Base-by-base conservation (phyloP, 2,888 invertebrate species). In the Pterostichus madidus region DNA sequence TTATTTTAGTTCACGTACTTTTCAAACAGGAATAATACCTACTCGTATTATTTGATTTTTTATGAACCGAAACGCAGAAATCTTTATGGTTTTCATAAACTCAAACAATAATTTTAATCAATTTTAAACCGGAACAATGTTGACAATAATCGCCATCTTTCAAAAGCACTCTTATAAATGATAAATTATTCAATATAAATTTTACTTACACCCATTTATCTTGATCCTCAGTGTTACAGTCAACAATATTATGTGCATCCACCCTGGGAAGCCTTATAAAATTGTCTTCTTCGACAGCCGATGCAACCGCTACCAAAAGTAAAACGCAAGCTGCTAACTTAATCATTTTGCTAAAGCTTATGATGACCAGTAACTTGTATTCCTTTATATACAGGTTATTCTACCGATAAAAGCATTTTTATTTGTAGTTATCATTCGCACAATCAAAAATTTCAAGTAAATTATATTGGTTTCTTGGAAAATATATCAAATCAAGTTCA, bases 341-440 rank as follows among this genome's bases (percentile, higher is more conserved):
- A 56, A 13, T 10, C 56, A 56, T 56, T 8, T 56, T 61, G 11
- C 3, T 56, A 24, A 8, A 39, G 10, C 17, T 7, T 71, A 17
- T 44, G 17, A 44, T 44, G 13, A 71, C 17, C 17, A 0, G 13
- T 49, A 17, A 39, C 8, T 71, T 15, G 5, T 15, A 7, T 71
- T 10, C 17, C 44, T 71, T 71, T 71, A 71, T 71, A 71, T 71
- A 71, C 17, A 64, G 32, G 13, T 44, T 71, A 71, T 71, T 46
- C 11, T 11, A 71, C 17, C 39, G 68, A 71, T 71, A 71, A 46
- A 13, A 17, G 13, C 39, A 68, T 44, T 71, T 71, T 71, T 71
- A 44, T 71, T 44, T 6, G 3, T 44, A 44, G 39, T 68, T 71
- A 71, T 71, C 68, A 17, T 0, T 71, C 11, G 0, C 5, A n/a